These are phyloP conservation scores for Corythornis cristatus DNA, from an alignment of 2,113 vertebrate genomes.

Conservation along the genomic window DNA sequence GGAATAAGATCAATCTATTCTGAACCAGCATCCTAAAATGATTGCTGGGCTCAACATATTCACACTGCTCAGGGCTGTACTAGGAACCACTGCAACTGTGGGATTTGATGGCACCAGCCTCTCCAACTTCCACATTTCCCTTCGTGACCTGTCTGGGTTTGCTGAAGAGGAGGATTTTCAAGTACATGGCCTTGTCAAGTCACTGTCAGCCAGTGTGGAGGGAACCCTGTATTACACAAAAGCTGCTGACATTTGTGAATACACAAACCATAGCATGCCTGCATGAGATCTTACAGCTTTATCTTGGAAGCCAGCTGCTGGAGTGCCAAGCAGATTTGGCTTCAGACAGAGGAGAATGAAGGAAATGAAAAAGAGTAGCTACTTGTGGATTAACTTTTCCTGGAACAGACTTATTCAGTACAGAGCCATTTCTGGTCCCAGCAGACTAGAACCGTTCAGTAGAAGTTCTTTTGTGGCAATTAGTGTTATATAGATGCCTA, in stretches of 20 bases:
- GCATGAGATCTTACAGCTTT: neutral
- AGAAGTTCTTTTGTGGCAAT: neutral
- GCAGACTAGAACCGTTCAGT: neutral
- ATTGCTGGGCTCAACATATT: neutral
- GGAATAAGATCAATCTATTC: neutral
- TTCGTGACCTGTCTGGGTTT: neutral
- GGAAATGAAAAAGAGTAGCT: neutral
- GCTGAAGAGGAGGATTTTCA: neutral
- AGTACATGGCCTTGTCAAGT: neutral
- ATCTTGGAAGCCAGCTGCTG: slow-evolving; percentile 25
- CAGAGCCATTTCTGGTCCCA: neutral
- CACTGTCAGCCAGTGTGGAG: neutral
- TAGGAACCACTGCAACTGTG: neutral
- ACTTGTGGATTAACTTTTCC: slow-evolving; percentile 8
- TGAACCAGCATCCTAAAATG: neutral
- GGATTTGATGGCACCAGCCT: neutral
- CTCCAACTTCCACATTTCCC: neutral
- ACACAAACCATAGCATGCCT: neutral
- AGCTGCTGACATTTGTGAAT: neutral
- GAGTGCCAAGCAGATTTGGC: slow-evolving; percentile 18
- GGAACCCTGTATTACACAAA: neutral
- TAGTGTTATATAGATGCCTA: neutral
- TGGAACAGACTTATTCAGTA: neutral
- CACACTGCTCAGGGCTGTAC: neutral
- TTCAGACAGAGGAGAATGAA: neutral